Evolutionary conservation across 2,888 invertebrate genomes (phyloP).

Genomic region (Prosapia bicincta): DNA sequence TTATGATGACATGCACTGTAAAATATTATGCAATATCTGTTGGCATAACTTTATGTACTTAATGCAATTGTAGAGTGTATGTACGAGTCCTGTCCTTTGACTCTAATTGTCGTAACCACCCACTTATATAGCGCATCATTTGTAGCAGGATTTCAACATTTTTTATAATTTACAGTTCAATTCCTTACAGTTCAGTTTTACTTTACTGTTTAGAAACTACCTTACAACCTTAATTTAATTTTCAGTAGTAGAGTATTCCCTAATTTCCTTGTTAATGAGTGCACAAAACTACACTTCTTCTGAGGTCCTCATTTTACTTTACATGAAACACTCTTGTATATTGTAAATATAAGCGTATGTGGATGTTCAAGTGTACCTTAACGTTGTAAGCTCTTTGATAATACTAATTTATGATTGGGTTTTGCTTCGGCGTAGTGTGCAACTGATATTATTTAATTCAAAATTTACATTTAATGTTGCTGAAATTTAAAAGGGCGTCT

Average conservation of each 20-base stretch:
- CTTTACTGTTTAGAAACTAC: neutral
- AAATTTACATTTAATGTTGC: neutral
- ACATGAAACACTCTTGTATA: conserved; percentile 24
- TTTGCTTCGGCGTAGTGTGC: neutral
- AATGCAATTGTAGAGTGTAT: neutral
- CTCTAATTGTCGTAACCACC: neutral
- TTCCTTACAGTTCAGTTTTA: neutral
- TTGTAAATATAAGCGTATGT: conserved; percentile 24
- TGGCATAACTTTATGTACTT: neutral
- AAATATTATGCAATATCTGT: neutral
- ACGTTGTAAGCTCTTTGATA: conserved; percentile 10
- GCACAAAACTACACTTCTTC: neutral
- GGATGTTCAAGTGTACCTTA: conserved; percentile 28
- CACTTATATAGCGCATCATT: neutral
- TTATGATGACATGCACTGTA: neutral
- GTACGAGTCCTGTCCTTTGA: neutral
- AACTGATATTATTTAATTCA: neutral
- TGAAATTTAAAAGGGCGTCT: too few species aligned
- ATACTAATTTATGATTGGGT: neutral
- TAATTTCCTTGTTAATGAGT: neutral
- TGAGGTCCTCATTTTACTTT: neutral
- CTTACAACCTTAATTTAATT: neutral
- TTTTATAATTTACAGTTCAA: too few species aligned
- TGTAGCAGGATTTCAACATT: neutral
- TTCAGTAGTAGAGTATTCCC: neutral